Evolutionary conservation across 2,888 invertebrate species (phyloP), one percentile per base, ranked within the genome.

Genomic region (Nemoura dubitans): DNA sequence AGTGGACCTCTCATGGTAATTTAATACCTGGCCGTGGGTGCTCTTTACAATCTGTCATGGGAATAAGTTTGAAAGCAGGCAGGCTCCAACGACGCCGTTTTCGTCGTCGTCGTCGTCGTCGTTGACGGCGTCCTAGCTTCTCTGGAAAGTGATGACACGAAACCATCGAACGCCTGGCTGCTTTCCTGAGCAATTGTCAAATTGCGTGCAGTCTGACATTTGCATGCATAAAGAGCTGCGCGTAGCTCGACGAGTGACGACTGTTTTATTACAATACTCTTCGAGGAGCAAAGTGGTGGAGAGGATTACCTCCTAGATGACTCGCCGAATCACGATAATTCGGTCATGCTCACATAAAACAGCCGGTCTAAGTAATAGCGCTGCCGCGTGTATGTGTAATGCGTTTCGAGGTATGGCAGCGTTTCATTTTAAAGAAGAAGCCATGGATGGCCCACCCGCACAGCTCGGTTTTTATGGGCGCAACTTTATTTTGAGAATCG

Each of bases 41-140:
- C 81, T 28, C 30, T 81, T 59, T 59, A 59, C 81, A 30, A 28
- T 78, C 28, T 81, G 81, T 81, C 81, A 81, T 81, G 81, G 81
- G 81, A 81, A 81, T 78, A 78, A n/a, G 28, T 59, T 59, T 21
- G 59, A 59, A 21, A 14, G 59, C 2, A 59, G 59, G 59, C 59
- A 59, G 14, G 21, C 59, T 10, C 59, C 59, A 21, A 2, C 59
- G 59, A 10, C 59, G 59, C 21, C 59, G 59, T 59, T 14, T 1
- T 21, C 59, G 59, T 59, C 59, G 59, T 59, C 59, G 59, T 21
- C 21, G 21, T 16, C 59, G 59, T 59, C 59, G 59, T 59, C 36
- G 3, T 36, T n/a, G n/a, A n/a, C 36, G 5, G 3, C 36, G 36
- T 36, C 36, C 36, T 36, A 21, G 59, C 59, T 59, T 59, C 16